Base-by-base conservation (phyloP, 2,888 invertebrate species). In the Empis livida region DNA sequence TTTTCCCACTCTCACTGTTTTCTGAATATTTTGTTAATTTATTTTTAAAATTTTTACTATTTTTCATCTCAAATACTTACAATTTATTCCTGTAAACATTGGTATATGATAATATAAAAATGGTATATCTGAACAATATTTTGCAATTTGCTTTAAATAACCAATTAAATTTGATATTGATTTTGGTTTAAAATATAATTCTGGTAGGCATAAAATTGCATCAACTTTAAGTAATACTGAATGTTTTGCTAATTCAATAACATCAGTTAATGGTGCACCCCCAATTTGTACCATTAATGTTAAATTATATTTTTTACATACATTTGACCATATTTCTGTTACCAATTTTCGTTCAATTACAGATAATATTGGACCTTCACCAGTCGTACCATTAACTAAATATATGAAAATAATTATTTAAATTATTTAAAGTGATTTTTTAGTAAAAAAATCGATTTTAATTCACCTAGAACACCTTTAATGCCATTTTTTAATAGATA, bases 71-170 rank as follows among this genome's bases (percentile, higher is more conserved):
- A n/a, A n/a, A n/a, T n/a, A 73, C 80, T 78, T 71, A 89, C 89
- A 70, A 54, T 80, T 76, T 20, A 89, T 80, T 49, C 77, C 78
- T 38, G 80, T 81, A 65, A 81, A 77, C 51, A 70, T 71, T 1
- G 90, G 89, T 55, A 88, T 83, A 60, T 91, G 89, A 61, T 91
- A 91, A 61, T 90, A 89, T 27, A 88, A 71, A 40, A 91, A 74
- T 0, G 91, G 90, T 1, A 82, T 77, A 8, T 77, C 78, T 0
- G 84, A 82, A 1, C 88, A 89, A 1, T 81, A 79, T 14, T 73
- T 70, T 0, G 82, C 77, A 6, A 91, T 77, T 43, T 74, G 60
- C 55, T 74, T 74, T 44, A 88, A 70, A 60, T 87, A 87, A 47
- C 72, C 69, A 1, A 81, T 78, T 45, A 88, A 68, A 31, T 82